Conservation (phyloP, 2,113 vertebrate species). For the Elaphurus davidianus region DNA sequence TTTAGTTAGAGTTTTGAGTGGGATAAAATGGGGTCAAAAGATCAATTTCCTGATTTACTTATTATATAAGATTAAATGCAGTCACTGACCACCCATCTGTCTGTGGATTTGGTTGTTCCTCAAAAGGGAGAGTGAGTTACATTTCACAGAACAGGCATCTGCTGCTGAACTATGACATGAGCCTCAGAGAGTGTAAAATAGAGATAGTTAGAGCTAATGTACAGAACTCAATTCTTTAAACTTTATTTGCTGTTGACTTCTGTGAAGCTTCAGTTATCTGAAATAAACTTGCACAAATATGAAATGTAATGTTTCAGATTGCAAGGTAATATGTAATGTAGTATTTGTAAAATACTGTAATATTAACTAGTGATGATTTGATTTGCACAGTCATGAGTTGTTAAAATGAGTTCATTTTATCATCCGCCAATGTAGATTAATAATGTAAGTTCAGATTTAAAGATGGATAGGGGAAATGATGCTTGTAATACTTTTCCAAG, state of each 20-base stretch:
- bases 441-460: constrained; percentile 75
- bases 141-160: background rate
- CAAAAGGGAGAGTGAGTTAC: background rate
- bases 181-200: constrained; percentile 81
- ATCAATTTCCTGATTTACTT: background rate
- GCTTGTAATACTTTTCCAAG: constrained; percentile 77
- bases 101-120: background rate
- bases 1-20: background rate
- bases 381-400: constrained; percentile 82
- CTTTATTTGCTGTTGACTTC: constrained; percentile 79
- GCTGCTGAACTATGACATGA: constrained; percentile 79
- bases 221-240: constrained; percentile 78
- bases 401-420: constrained; percentile 80
- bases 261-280: constrained; percentile 58
- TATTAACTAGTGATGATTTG: constrained; percentile 75
- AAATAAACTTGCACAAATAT: constrained; percentile 45
- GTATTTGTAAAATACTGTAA: constrained; percentile 78
- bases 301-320: constrained; percentile 71
- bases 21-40: background rate
- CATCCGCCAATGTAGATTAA: constrained; percentile 74
- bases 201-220: constrained; percentile 80
- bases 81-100: fast-evolving
- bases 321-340: constrained; percentile 74
- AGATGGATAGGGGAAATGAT: constrained; percentile 65
- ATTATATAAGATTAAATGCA: background rate